Conservation (phyloP, 2,113 vertebrate species). For the Ovibos moschatus region DNA sequence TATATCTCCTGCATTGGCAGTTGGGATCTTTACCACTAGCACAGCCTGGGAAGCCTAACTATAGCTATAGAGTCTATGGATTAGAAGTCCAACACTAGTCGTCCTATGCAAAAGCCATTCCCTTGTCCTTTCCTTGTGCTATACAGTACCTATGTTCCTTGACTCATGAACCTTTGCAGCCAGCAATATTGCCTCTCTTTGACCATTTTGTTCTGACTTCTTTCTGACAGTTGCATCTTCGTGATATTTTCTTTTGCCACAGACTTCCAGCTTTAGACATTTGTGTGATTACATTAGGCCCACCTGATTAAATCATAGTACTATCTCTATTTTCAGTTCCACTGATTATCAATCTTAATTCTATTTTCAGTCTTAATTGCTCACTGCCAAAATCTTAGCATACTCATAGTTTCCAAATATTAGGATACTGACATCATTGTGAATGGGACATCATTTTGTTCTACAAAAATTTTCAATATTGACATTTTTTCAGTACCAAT, state of each 20-base stretch:
- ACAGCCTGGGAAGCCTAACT: not conserved
- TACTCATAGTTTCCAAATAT: not conserved
- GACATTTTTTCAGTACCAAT: not conserved
- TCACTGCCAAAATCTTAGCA: not conserved
- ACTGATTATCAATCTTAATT: not conserved
- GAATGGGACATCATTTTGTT: not conserved
- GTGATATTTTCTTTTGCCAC: not conserved
- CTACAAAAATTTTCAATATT: not conserved
- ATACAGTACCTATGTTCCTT: not conserved
- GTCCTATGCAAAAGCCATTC: not conserved
- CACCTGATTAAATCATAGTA: not conserved
- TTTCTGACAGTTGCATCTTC: not conserved
- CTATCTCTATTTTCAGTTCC: not conserved
- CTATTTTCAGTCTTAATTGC: not conserved
- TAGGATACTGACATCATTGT: not conserved
- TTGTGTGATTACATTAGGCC: not conserved
- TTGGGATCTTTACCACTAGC: not conserved
- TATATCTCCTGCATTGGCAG: not conserved
- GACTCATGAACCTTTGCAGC: not conserved
- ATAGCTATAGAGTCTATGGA: not conserved
- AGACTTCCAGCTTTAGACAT: not conserved
- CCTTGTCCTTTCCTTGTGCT: not conserved
- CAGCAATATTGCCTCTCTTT: not conserved
- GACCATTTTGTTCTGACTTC: not conserved
- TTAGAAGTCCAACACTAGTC: not conserved